phyloP scores from a whole-genome alignment of 2,888 invertebrate genomes.

The Callinectes sapidus region DNA sequence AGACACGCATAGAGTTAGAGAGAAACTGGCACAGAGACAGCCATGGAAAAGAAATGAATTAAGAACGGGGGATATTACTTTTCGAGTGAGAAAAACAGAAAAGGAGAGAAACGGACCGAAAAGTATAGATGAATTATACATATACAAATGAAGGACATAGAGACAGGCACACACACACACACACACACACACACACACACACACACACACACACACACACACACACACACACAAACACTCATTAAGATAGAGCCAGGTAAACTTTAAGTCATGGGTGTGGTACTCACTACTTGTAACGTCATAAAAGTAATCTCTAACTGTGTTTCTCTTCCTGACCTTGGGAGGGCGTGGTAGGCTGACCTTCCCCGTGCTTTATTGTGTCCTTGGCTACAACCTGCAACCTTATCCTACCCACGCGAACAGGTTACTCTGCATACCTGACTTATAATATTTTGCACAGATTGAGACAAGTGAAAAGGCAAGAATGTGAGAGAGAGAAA shows the following conservation, averaged over 20 bases:
- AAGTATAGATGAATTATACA: background rate
- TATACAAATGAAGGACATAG: background rate
- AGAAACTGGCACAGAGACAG: no score
- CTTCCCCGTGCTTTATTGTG: background rate
- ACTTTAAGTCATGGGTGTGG: background rate
- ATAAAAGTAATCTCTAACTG: background rate
- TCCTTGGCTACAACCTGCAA: background rate
- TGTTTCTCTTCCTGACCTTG: conserved; percentile 3
- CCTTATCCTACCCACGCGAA: background rate
- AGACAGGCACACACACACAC: background rate
- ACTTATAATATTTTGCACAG: background rate
- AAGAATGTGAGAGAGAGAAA: background rate
- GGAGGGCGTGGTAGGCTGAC: background rate
- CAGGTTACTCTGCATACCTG: background rate
- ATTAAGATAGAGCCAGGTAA: no score
- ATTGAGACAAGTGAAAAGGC: background rate
- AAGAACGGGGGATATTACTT: no score
- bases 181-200: background rate
- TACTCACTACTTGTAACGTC: background rate
- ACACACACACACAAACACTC: background rate
- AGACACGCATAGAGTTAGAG: no score
- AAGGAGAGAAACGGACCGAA: background rate
- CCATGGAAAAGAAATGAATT: no score
- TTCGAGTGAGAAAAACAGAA: background rate
- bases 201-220: background rate